Conservation (phyloP, 2,888 invertebrate species). For the Ischnus inquisitorius region DNA sequence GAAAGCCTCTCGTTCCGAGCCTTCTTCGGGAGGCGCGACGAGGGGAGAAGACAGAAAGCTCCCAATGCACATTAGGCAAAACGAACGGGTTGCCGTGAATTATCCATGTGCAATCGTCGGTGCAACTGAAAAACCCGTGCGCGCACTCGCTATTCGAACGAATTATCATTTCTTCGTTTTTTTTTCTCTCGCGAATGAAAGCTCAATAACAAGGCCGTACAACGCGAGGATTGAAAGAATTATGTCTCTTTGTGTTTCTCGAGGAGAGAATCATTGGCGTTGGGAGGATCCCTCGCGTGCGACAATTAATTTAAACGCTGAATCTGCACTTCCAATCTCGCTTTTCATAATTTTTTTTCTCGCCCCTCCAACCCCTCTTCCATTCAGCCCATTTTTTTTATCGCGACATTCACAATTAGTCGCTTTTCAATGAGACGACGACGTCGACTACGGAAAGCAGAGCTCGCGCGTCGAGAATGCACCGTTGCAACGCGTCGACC, state of each 20-base stretch:
- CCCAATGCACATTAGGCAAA: neutral
- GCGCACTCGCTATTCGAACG: neutral
- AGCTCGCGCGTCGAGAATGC: constrained; percentile 45
- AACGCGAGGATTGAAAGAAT: constrained; percentile 7
- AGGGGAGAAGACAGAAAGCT: neutral
- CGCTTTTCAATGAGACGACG: constrained; percentile 67
- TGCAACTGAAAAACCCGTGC: neutral
- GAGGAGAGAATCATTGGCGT: constrained; percentile 24
- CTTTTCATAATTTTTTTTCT: constrained; percentile 16
- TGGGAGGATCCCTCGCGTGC: constrained; percentile 24
- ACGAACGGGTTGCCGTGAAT: constrained; percentile 19
- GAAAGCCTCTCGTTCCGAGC: constrained; percentile 13
- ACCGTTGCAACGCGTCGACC: constrained; percentile 44
- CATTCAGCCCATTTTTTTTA: constrained; percentile 48
- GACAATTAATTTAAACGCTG: constrained; percentile 56
- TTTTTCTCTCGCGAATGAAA: neutral
- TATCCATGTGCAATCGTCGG: constrained; percentile 20
- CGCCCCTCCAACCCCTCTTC: constrained; percentile 40
- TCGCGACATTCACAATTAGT: constrained; percentile 69
- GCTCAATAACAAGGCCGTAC: constrained; percentile 7
- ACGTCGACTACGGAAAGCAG: constrained; percentile 48
- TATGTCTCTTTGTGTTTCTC: constrained; percentile 34
- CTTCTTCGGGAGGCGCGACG: neutral
- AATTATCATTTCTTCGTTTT: constrained; percentile 5
- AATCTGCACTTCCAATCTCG: constrained; percentile 43